Evolutionary conservation across 2,888 invertebrate genomes (phyloP).

Genomic region (Drepana falcataria): DNA sequence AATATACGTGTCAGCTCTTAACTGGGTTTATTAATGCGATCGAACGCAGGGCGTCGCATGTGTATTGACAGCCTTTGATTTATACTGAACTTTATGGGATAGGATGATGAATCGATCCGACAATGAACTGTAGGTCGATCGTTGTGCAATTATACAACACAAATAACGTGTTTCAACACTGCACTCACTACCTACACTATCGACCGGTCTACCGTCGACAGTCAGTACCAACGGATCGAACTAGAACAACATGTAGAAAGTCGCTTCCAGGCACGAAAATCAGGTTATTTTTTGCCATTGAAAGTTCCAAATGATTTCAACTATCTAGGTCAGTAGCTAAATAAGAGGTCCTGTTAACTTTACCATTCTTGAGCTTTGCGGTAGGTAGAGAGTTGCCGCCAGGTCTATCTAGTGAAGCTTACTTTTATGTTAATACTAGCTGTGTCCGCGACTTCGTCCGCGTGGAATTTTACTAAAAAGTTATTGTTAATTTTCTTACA

Average conservation of each 20-base stretch:
- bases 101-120: conserved; percentile 57
- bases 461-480: too few relatives aligned
- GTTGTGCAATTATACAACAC: conserved; percentile 53
- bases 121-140: conserved; percentile 61
- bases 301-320: conserved; percentile 43
- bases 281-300: conserved; percentile 49
- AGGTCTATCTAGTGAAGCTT: too few relatives aligned
- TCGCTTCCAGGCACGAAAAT: conserved; percentile 27
- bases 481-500: too few relatives aligned
- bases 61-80: conserved; percentile 32
- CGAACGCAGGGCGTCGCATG: neutral
- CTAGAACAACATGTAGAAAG: neutral
- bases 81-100: conserved; percentile 38
- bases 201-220: neutral
- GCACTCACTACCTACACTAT: conserved; percentile 14
- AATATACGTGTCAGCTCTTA: neutral
- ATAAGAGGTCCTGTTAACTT: neutral
- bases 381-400: neutral
- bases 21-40: neutral
- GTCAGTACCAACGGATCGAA: neutral
- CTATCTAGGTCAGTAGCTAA: conserved; percentile 29
- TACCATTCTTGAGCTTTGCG: neutral
- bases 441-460: too few relatives aligned
- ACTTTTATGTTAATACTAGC: too few relatives aligned
- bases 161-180: conserved; percentile 50